These are phyloP conservation scores for Tachysurus fulvidraco DNA, from an alignment of 2,113 vertebrate species.

Conservation along the genomic window DNA sequence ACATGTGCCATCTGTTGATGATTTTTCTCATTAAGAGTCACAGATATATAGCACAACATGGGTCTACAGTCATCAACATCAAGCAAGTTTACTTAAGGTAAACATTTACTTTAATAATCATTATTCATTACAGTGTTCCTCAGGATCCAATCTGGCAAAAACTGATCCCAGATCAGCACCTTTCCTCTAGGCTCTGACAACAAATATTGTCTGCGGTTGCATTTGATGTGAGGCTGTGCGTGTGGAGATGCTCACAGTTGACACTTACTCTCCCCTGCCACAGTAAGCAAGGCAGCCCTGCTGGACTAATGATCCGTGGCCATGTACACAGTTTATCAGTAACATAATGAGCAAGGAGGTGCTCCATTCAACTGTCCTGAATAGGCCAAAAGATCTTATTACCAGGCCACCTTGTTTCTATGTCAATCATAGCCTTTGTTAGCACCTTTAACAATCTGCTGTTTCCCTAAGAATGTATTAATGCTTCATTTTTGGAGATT, in stretches of 20 bases:
- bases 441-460: conserved; percentile 40
- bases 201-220: background rate
- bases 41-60: background rate
- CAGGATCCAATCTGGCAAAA: background rate
- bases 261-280: background rate
- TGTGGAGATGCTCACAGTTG: conserved; percentile 10
- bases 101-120: background rate
- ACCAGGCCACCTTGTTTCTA: conserved; percentile 39
- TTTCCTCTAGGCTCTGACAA: background rate
- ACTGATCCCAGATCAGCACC: conserved; percentile 1
- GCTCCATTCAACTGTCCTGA: conserved; percentile 36
- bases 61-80: background rate
- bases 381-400: conserved; percentile 47
- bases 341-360: conserved; percentile 50
- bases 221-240: background rate
- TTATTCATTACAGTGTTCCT: background rate
- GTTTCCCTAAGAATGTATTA: conserved; percentile 15
- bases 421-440: conserved; percentile 23
- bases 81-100: background rate
- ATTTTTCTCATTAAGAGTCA: conserved; percentile 15
- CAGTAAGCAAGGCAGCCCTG: conserved; percentile 32
- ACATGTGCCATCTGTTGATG: conserved; percentile 12
- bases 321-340: conserved; percentile 56
- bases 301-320: conserved; percentile 51
- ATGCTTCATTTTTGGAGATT: background rate